Evolutionary conservation across 2,797 vertebrate species (phyloP).

Genomic region (Syncerus caffer): DNA sequence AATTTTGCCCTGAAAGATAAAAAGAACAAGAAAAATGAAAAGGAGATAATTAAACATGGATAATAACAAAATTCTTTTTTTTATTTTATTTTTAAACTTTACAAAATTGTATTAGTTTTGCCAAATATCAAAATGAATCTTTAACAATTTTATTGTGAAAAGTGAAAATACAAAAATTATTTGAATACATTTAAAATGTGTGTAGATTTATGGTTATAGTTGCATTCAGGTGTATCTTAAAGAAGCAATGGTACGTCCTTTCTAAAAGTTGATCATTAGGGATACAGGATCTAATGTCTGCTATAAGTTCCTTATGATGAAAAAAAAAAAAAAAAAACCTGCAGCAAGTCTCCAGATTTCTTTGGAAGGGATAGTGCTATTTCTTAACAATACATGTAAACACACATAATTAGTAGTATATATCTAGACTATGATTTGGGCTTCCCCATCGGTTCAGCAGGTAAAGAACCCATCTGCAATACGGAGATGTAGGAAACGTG

Average conservation of each 20-base stretch:
- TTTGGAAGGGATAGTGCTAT: neutral
- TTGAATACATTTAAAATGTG: neutral
- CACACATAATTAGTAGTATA: neutral
- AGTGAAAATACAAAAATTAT: neutral
- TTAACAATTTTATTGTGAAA: neutral
- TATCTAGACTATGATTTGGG: neutral
- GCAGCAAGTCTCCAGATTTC: neutral
- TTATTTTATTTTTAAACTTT: no score
- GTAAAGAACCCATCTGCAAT: neutral
- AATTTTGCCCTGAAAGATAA: neutral
- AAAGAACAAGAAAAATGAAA: neutral
- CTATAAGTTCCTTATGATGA: neutral
- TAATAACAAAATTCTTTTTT: neutral
- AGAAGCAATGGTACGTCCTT: neutral
- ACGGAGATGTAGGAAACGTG: accelerated
- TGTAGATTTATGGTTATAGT: neutral
- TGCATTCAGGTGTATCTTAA: neutral
- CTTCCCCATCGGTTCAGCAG: neutral
- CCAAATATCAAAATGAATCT: no score
- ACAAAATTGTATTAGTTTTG: no score
- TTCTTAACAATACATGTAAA: neutral
- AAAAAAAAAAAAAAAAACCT: neutral
- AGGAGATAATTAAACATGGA: neutral
- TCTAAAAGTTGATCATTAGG: neutral
- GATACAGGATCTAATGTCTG: neutral